Evolutionary conservation across 2,888 invertebrate genomes (phyloP).

Genomic region (Drosophila suboccidentalis): DNA sequence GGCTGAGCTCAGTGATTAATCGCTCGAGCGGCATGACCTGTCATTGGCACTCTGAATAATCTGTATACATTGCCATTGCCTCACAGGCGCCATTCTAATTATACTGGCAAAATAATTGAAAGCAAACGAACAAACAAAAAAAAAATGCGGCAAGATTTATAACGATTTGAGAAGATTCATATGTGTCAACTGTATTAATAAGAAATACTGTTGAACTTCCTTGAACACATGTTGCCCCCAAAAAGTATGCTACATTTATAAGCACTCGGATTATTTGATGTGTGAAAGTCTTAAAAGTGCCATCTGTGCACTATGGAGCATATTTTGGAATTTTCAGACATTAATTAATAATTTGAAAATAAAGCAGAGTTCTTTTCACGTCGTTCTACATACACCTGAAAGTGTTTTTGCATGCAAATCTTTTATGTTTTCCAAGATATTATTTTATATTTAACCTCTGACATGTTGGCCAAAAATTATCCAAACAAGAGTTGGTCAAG

Average conservation of each 20-base stretch:
- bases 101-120: slow-evolving; percentile 22
- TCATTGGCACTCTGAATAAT: slow-evolving; percentile 38
- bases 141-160: background rate
- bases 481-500: too few species aligned
- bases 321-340: background rate
- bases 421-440: too few species aligned
- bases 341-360: background rate
- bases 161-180: background rate
- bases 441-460: too few species aligned
- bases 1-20: slow-evolving; percentile 44
- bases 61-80: slow-evolving; percentile 26
- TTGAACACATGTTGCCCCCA: background rate
- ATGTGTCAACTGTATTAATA: background rate
- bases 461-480: too few species aligned
- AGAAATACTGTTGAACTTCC: background rate
- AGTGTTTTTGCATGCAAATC: too few species aligned
- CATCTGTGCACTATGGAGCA: background rate
- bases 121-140: slow-evolving; percentile 8
- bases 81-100: slow-evolving; percentile 29
- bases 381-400: too few species aligned
- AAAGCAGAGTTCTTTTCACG: too few species aligned
- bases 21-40: slow-evolving; percentile 37
- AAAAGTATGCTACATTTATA: slow-evolving; percentile 6
- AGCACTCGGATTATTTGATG: background rate
- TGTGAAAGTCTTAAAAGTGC: background rate